These are phyloP conservation scores for Takifugu flavidus DNA, from an alignment of 2,113 vertebrate genomes.

Conservation along the genomic window DNA sequence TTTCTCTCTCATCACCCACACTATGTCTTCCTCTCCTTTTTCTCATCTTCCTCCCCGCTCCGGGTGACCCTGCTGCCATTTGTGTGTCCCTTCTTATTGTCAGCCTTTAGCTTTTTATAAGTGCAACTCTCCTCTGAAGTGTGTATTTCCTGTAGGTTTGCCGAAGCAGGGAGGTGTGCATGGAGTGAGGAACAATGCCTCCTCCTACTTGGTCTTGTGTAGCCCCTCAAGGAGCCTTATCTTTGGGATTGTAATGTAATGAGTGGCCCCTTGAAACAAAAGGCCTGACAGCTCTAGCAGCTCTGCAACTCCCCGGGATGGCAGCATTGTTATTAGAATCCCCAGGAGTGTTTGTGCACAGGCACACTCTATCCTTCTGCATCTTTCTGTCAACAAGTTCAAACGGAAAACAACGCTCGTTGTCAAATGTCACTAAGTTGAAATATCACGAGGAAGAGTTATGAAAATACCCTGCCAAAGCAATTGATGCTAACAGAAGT, in stretches of 20 bases:
- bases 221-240: slow-evolving; percentile 67
- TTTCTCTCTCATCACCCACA: slow-evolving; percentile 13
- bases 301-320: slow-evolving; percentile 67
- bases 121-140: slow-evolving; percentile 49
- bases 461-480: not conserved
- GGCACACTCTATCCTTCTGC: slow-evolving; percentile 53
- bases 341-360: slow-evolving; percentile 70
- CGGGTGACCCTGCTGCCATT: slow-evolving; percentile 68
- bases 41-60: slow-evolving; percentile 41
- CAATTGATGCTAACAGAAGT: slow-evolving; percentile 1
- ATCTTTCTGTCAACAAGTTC: slow-evolving; percentile 41
- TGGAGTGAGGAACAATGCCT: slow-evolving; percentile 67
- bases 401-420: not conserved
- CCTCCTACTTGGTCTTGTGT: slow-evolving; percentile 54
- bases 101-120: slow-evolving; percentile 61
- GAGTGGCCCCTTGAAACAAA: slow-evolving; percentile 74
- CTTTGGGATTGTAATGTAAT: slow-evolving; percentile 75
- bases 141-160: slow-evolving; percentile 58
- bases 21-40: slow-evolving; percentile 36
- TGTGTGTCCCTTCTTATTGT: slow-evolving; percentile 55
- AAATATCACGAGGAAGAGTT: not conserved
- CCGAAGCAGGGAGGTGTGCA: slow-evolving; percentile 58
- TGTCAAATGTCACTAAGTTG: slow-evolving; percentile 10
- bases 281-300: slow-evolving; percentile 59
- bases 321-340: slow-evolving; percentile 70